Conservation (phyloP, 2,113 vertebrate genomes). For the Polyodon spathula region DNA sequence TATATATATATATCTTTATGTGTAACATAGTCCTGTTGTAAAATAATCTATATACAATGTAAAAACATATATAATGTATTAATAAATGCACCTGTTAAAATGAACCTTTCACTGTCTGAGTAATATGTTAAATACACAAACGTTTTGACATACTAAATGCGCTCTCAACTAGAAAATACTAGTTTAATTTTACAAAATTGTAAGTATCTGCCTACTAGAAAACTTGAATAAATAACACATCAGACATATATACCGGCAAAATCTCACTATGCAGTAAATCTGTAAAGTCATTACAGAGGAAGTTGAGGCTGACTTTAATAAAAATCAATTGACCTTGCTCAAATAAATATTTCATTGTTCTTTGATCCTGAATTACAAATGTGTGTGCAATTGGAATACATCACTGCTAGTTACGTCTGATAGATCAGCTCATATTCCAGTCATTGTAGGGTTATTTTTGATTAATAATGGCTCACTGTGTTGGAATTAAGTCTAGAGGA, state of each 20-base stretch:
- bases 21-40: too few relatives aligned
- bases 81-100: too few relatives aligned
- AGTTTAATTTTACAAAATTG: too few relatives aligned
- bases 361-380: conserved; percentile 33
- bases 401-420: conserved; percentile 34
- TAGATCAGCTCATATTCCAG: conserved; percentile 18
- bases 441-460: conserved; percentile 10
- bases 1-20: too few relatives aligned
- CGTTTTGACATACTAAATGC: too few relatives aligned
- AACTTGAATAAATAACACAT: neutral
- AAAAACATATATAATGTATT: too few relatives aligned
- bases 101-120: too few relatives aligned
- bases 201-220: neutral
- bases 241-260: neutral
- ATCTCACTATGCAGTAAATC: conserved; percentile 1
- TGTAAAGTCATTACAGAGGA: neutral
- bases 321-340: conserved; percentile 32
- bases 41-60: too few relatives aligned
- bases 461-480: conserved; percentile 1
- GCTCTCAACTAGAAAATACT: too few relatives aligned
- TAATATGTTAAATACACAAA: too few relatives aligned
- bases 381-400: conserved; percentile 24
- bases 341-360: conserved; percentile 28
- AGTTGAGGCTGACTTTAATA: conserved; percentile 28
- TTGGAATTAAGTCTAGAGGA: neutral